Evolutionary conservation across 1,140 invertebrate species (phyloP), one percentile per base, ranked within the genome.

Genomic region (Pseudomyrmex concolor): DNA sequence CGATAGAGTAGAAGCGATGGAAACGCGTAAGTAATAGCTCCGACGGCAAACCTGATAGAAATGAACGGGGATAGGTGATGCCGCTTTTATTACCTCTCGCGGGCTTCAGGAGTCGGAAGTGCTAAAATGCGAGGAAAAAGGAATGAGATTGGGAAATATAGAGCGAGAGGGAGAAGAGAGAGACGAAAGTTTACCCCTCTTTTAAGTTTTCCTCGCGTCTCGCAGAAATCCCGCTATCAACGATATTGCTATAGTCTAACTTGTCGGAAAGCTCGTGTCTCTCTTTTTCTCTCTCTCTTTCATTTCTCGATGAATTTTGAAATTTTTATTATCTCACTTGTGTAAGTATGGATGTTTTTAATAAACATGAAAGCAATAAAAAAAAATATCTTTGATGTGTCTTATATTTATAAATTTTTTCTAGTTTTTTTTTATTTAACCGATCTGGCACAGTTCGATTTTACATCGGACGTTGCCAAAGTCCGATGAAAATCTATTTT

Each of bases 31-130:
- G 86, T 89, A 89, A 89, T 88, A 89, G 73, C 74, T 70, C 63
- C 62, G 83, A 68, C 57, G 63, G 83, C 78, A 89, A 76, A 85
- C 83, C 74, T 82, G 85, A 84, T 89, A 83, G 82, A 89, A 89
- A 87, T 57, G 83, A 89, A 89, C 85, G 88, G 83, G 88, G 83
- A 87, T 85, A 89, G 76, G 62, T 73, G 87, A 89, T 89, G 83
- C 72, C 84, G 54, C 76, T 89, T 89, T 84, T 89, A 87, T 87
- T 87, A 76, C 80, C 74, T 83, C 54, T 78, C 19, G 34, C 63
- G 74, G 64, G 76, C 57, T 62, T 83, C 77, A 70, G 68, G 54
- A 85, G 77, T 88, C 83, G 72, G 60, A 34, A 59, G 54, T 50
- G 55, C 55, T 67, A 71, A 62, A 72, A 78, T 57, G 19, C 43